Evolutionary conservation across 2,797 vertebrate species (phyloP).

Genomic region (Artibeus lituratus): DNA sequence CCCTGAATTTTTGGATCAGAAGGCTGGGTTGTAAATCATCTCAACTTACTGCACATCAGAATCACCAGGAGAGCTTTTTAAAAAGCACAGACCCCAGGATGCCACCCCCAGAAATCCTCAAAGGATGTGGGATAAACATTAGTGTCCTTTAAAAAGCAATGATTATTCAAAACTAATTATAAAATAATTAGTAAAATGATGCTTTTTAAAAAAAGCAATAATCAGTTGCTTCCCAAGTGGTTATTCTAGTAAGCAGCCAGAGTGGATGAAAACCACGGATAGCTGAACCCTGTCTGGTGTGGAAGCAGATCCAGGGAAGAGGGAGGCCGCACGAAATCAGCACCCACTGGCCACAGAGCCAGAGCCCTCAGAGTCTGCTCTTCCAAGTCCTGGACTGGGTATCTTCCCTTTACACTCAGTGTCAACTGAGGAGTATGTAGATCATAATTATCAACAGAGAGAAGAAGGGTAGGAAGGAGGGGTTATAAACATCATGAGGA

Average conservation of each 20-base stretch:
- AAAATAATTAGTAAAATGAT: not conserved
- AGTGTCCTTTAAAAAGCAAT: not conserved
- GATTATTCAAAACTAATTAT: conserved; percentile 1
- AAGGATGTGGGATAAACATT: not conserved
- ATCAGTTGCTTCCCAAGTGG: not conserved
- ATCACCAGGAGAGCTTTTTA: not conserved
- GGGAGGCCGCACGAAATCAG: not conserved
- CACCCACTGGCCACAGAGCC: not conserved
- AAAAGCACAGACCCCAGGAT: not conserved
- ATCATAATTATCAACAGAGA: not conserved
- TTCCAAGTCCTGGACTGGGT: not conserved
- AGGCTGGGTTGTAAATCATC: not conserved
- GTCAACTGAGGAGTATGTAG: not conserved
- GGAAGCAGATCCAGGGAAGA: not conserved
- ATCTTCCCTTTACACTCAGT: not conserved
- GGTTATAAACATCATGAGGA: not conserved
- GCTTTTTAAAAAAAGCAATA: not conserved
- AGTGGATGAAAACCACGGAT: not conserved
- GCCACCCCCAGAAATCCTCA: not conserved
- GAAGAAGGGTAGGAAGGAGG: not conserved
- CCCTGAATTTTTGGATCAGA: not conserved
- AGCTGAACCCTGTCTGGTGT: not conserved
- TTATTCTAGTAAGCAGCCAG: not conserved
- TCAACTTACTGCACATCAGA: not conserved
- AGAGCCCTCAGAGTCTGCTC: not conserved